These are phyloP conservation scores for Lepeophtheirus nordmannii DNA, from an alignment of 2,888 invertebrate genomes.

Conservation along the genomic window DNA sequence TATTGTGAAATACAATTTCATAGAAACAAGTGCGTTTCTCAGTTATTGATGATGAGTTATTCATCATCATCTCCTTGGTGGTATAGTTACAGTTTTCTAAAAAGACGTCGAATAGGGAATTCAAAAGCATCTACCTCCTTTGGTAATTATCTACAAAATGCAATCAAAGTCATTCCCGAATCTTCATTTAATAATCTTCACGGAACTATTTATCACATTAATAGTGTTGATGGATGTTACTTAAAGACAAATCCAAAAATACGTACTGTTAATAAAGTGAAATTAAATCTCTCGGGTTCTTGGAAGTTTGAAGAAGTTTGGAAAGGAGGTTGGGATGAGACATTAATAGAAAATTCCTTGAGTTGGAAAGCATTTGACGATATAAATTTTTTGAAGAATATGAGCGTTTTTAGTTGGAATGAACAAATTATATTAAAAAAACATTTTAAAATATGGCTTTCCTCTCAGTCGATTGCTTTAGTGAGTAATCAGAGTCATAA, in stretches of 20 bases:
- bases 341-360: not conserved
- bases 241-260: constrained; percentile 6
- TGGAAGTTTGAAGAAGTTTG: constrained; percentile 22
- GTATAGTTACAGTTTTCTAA: too few species aligned
- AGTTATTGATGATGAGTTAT: too few species aligned
- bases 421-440: constrained; percentile 12
- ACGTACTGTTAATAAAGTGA: constrained; percentile 12
- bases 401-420: constrained; percentile 11
- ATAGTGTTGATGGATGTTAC: constrained; percentile 1
- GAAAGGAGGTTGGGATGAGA: constrained; percentile 20
- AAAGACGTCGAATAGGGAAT: too few species aligned
- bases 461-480: too few species aligned
- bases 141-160: not conserved
- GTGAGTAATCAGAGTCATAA: too few species aligned
- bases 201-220: constrained; percentile 13
- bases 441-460: not conserved
- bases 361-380: constrained; percentile 8
- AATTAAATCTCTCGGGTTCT: constrained; percentile 6
- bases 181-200: constrained; percentile 19
- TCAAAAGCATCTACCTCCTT: not conserved
- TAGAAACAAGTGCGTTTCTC: too few species aligned
- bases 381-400: not conserved
- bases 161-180: constrained; percentile 10
- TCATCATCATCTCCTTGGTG: too few species aligned
- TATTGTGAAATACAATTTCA: too few species aligned